Evolutionary conservation across 2,888 invertebrate genomes (phyloP), one percentile per base, ranked within the genome.

Genomic region (Merodon equestris): DNA sequence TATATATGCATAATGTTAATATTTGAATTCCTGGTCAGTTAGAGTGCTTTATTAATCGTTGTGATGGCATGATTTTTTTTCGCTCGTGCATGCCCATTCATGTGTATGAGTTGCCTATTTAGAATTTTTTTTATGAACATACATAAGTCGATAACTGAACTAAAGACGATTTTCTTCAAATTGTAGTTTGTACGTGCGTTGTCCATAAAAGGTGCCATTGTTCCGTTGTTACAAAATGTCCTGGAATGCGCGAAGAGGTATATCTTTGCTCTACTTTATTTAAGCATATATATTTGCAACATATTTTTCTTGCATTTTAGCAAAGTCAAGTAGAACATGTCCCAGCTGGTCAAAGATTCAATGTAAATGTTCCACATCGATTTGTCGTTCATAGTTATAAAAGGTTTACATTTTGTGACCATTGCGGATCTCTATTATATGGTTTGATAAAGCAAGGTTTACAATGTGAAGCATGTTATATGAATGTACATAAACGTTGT

Each of bases 141-240:
- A n/a, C n/a, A n/a, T n/a, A n/a, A n/a, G n/a, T n/a, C n/a, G n/a
- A n/a, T n/a, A n/a, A 45, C 7, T 12, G 36, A 36, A 36, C 10
- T 40, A 5, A 40, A 40, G 9, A 10, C 9, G n/a, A 7, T 3
- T 40, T 9, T 40, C 7, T 82, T 81, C 82, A 82, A 84, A 83
- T 85, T 91, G 72, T 92, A 98, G 98, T 99, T 83, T 99, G 99
- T 90, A 98, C 98, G 75, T 97, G 97, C 89, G 99, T 99, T 86
- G 99, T 99, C 82, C 99, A 99, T 92, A 99, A 99, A 90, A 92
- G 98, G 87, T 99, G 99, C 89, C 99, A 99, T 90, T 94, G 94
- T 85, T 94, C 95, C 82, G 97, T 99, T 83, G 97, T 99, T 85
- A 99, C 98, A 87, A 98, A 97, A 91, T 99, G 99, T 91, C 99